Percentiles rank a stretch among this genome's conserved stretches.
These are phyloP conservation scores for Euphonia xanthogaster DNA, from an alignment of 2,797 vertebrate genomes.

Conservation along the genomic window DNA sequence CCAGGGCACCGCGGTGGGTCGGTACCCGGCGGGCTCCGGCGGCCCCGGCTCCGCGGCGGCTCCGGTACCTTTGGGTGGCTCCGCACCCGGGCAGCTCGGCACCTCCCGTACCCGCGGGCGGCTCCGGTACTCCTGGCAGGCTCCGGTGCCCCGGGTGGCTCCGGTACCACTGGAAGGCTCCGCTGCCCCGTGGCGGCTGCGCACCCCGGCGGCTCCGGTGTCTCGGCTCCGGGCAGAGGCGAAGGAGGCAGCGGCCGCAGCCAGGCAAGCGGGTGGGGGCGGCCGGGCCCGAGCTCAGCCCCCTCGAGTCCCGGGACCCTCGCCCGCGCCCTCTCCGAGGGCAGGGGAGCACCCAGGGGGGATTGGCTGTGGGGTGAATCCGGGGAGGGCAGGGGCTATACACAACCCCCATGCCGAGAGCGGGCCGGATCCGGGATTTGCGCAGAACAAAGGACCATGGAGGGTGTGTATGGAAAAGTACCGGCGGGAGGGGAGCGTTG, in stretches of 20 bases:
- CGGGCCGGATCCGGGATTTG: neutral
- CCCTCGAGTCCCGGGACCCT: neutral
- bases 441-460: conserved; percentile 19
- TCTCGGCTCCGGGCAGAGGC: neutral
- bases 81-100: neutral
- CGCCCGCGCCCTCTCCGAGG: neutral
- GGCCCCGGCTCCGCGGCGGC: neutral
- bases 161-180: neutral
- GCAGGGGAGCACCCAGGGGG: neutral
- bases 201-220: neutral
- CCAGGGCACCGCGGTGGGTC: neutral
- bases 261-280: neutral
- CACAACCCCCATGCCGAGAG: neutral
- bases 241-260: neutral
- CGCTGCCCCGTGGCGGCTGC: neutral
- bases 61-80: neutral
- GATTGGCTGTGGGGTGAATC: neutral
- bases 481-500: neutral
- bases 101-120: neutral
- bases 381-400: neutral
- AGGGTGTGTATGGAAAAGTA: conserved; percentile 7
- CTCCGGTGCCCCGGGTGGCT: neutral
- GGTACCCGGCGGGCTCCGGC: neutral
- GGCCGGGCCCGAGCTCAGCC: neutral
- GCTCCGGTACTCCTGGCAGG: neutral